Evolutionary conservation across 1,140 invertebrate genomes (phyloP), one percentile per base, ranked within the genome.

Genomic region (Pogonomyrmex californicus): DNA sequence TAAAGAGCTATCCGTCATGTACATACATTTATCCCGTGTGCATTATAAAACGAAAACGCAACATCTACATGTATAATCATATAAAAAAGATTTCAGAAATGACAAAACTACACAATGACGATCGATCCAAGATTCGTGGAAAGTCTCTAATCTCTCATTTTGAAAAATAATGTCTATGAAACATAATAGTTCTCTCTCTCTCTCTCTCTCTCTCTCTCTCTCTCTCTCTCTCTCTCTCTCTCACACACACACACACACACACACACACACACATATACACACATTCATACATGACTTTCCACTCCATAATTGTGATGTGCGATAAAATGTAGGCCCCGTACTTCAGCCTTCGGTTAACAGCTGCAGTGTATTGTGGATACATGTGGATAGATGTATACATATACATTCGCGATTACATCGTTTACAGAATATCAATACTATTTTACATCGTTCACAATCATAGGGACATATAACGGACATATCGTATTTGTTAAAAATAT

Each of bases 381-480:
- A 66, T 68, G n/a, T n/a, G n/a, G n/a, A 68, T 68, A 68, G 23
- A 63, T 38, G 36, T 63, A 4, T 14, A 17, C 36, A 49, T 60
- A 33, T 60, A 83, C 14, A 83, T 49, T 83, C 41, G 68, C 56
- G 54, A 54, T 38, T 81, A 23, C 23, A 81, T 60, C 38, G 6
- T 33, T 77, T n/a, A 60, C 38, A 62, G 38, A 62, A 68, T 68
- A 68, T 68, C 12, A 49, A 47, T 36, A 54, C 23, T 36, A 49
- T 56, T 66, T 65, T 51, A 63, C 65, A 60, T 54, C 33, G 33
- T 6, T 81, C 51, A 82, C 30, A 73, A 47, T 23, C 23, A 47
- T 47, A 56, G 77, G 77, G 33, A 68, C 23, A 79, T 38, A 36
- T 23, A 68, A 23, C 68, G 62, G 65, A 71, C 65, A 71, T 68